Conservation (phyloP, 2,797 vertebrate species). For the Fringilla coelebs region DNA sequence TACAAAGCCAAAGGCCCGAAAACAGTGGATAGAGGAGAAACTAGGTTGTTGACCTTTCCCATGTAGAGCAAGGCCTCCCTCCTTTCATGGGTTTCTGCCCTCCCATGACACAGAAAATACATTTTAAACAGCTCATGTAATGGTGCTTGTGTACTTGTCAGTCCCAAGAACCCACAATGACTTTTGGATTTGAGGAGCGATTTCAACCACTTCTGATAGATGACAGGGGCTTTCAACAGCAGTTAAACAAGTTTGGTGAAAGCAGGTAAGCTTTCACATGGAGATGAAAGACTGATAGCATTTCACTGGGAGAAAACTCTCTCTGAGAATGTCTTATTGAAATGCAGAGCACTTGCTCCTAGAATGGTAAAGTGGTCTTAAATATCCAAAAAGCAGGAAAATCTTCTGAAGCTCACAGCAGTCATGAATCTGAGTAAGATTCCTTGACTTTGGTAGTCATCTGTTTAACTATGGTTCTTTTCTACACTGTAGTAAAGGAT, state of each 20-base stretch:
- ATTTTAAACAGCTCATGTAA: not conserved
- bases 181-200: not conserved
- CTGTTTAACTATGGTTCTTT: not conserved
- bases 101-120: not conserved
- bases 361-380: not conserved
- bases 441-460: not conserved
- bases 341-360: not conserved
- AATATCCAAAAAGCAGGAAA: not conserved
- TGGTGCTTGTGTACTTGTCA: not conserved
- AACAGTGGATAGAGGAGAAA: not conserved
- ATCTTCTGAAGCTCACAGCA: not conserved
- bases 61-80: not conserved
- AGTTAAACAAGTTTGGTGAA: not conserved
- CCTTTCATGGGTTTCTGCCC: not conserved
- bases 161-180: not conserved
- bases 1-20: not conserved
- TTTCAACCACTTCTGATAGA: not conserved
- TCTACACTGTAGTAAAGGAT: not conserved
- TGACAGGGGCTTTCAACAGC: not conserved
- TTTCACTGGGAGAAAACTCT: not conserved
- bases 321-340: not conserved
- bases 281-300: not conserved
- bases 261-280: not conserved
- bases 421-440: not conserved
- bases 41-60: not conserved